These are phyloP conservation scores for Petrocephalus zakoni DNA, from an alignment of 2,113 vertebrate genomes.

Conservation along the genomic window DNA sequence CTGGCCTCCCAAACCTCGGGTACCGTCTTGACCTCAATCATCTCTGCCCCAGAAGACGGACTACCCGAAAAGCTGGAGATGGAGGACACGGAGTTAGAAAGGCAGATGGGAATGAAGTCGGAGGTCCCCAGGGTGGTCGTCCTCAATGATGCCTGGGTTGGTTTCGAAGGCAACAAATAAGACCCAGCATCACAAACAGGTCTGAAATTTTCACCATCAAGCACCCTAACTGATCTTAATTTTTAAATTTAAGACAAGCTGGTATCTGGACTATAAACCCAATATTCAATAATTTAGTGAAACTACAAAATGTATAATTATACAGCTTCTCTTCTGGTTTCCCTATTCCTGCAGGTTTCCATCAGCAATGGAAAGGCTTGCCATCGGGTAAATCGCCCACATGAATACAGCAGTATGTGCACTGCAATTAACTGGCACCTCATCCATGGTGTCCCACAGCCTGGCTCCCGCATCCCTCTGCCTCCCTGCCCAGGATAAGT, in stretches of 20 bases:
- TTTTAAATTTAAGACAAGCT: neutral
- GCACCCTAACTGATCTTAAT: neutral
- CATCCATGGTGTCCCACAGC: neutral
- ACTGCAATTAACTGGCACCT: neutral
- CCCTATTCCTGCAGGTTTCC: neutral
- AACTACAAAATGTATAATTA: no score
- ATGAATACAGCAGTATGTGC: neutral
- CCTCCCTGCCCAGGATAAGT: neutral
- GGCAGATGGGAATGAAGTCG: slow-evolving; percentile 41
- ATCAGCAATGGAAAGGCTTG: neutral
- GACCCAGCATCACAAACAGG: slow-evolving; percentile 16
- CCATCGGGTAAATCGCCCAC: neutral
- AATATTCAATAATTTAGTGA: no score
- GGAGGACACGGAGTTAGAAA: slow-evolving; percentile 15
- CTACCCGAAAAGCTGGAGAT: slow-evolving; percentile 41
- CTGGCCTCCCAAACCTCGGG: slow-evolving; percentile 60
- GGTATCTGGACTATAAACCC: neutral
- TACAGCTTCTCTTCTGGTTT: neutral
- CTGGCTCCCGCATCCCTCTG: neutral
- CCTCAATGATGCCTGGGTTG: slow-evolving; percentile 44
- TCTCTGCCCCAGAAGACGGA: slow-evolving; percentile 71
- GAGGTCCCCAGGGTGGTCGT: slow-evolving; percentile 69
- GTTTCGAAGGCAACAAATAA: slow-evolving; percentile 19
- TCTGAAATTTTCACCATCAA: neutral
- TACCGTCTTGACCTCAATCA: slow-evolving; percentile 72